These are phyloP conservation scores for Netelia virgata DNA, from an alignment of 2,888 invertebrate species.

Conservation along the genomic window DNA sequence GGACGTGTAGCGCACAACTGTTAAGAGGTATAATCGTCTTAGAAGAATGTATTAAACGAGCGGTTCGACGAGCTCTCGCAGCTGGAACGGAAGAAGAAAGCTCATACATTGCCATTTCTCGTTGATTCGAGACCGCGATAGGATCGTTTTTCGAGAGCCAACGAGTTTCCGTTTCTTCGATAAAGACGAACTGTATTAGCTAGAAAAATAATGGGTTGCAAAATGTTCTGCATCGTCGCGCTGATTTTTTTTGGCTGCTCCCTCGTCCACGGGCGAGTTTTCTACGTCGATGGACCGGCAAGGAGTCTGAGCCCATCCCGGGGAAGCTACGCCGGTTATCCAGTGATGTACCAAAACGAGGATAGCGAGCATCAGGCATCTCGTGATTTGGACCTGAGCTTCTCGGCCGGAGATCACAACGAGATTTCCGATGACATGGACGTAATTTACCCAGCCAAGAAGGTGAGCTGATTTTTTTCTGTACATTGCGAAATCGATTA, in stretches of 20 bases:
- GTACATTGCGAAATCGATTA: neutral
- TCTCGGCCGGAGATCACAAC: slow-evolving; percentile 73
- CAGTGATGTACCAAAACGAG: slow-evolving; percentile 58
- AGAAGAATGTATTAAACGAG: slow-evolving; percentile 18
- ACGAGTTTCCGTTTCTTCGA: neutral
- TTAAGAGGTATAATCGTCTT: slow-evolving; percentile 38
- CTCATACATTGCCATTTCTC: slow-evolving; percentile 12
- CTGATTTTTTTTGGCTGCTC: slow-evolving; percentile 67
- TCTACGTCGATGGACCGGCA: slow-evolving; percentile 61
- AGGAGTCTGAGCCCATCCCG: slow-evolving; percentile 63
- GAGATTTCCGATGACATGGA: slow-evolving; percentile 59
- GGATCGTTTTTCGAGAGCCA: neutral
- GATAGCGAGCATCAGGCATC: slow-evolving; percentile 76
- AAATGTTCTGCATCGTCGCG: slow-evolving; percentile 63
- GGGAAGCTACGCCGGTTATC: slow-evolving; percentile 67
- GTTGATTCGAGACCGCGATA: slow-evolving; percentile 15
- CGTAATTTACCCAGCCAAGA: slow-evolving; percentile 60
- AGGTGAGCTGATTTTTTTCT: slow-evolving; percentile 55
- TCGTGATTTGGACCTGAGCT: slow-evolving; percentile 79
- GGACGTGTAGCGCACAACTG: neutral
- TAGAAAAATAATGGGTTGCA: slow-evolving; percentile 65
- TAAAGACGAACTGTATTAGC: neutral
- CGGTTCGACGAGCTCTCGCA: neutral
- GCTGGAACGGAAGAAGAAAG: slow-evolving; percentile 19
- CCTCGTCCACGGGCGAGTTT: slow-evolving; percentile 61